Conservation (phyloP, 64 coral and sea anemone genomes). For the Trachythela sp. region DNA sequence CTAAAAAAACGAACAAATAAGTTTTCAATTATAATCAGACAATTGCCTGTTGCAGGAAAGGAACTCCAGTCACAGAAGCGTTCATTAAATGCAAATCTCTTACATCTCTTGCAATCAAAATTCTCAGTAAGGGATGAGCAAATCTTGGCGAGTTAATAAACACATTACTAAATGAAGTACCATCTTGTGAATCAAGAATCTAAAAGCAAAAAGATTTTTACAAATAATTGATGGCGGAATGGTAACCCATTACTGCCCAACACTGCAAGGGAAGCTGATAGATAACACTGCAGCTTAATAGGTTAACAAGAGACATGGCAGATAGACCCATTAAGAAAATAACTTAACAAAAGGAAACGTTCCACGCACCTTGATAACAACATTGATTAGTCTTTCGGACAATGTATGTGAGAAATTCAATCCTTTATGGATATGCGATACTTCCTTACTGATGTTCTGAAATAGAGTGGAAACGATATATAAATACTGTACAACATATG, state of each 20-base stretch:
- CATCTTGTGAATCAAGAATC: constrained; percentile 48
- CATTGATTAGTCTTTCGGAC: background rate
- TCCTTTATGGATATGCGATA: constrained; percentile 6
- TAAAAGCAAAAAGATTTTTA: constrained; percentile 48
- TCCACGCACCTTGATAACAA: background rate
- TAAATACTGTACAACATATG: too few species aligned
- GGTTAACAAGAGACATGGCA: too few species aligned
- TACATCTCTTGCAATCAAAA: constrained; percentile 85
- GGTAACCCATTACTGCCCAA: too few species aligned
- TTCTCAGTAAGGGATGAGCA: constrained; percentile 63
- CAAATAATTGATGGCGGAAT: too few species aligned
- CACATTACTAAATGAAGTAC: background rate
- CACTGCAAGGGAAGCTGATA: too few species aligned
- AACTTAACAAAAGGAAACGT: background rate
- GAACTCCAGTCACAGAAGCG: background rate
- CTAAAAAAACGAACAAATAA: background rate
- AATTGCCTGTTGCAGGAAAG: too few species aligned
- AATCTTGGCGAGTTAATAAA: constrained; percentile 59
- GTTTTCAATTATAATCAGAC: background rate
- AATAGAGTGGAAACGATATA: background rate
- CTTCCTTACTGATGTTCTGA: background rate
- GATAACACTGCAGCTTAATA: too few species aligned
- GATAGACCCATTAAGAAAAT: too few species aligned
- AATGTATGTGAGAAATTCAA: background rate
- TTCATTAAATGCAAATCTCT: background rate